Evolutionary conservation across 1,140 invertebrate species (phyloP).

Genomic region (Eulimnadia texana): DNA sequence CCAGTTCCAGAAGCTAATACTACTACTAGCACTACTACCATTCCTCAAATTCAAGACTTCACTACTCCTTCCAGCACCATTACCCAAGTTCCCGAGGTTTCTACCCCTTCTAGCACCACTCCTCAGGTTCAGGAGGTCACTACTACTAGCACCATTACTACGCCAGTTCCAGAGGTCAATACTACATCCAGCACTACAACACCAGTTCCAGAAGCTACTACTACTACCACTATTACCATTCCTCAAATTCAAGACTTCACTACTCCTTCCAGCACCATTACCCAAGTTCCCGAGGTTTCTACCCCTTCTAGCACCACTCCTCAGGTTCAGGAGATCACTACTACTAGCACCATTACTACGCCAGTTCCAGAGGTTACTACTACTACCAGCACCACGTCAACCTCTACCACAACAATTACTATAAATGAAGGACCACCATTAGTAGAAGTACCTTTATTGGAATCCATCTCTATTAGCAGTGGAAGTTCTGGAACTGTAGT

Average conservation of each 20-base stretch:
- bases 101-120: not conserved
- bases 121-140: too few relatives aligned
- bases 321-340: too few relatives aligned
- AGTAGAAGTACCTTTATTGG: too few relatives aligned
- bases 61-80: not conserved
- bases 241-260: not conserved
- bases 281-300: not conserved
- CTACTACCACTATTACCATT: not conserved
- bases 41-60: not conserved
- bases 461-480: not conserved
- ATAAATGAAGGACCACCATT: too few relatives aligned
- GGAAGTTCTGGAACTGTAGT: not conserved
- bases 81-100: not conserved
- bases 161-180: not conserved
- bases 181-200: not conserved
- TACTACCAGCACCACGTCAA: not conserved
- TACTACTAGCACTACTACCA: not conserved
- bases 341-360: too few relatives aligned
- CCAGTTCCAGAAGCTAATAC: not conserved
- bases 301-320: not conserved
- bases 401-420: too few relatives aligned
- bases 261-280: not conserved
- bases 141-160: too few relatives aligned
- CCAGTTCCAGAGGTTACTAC: not conserved
- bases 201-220: not conserved